phyloP scores from a whole-genome alignment of 2,888 invertebrate species.

The Ceraclea dissimilis region DNA sequence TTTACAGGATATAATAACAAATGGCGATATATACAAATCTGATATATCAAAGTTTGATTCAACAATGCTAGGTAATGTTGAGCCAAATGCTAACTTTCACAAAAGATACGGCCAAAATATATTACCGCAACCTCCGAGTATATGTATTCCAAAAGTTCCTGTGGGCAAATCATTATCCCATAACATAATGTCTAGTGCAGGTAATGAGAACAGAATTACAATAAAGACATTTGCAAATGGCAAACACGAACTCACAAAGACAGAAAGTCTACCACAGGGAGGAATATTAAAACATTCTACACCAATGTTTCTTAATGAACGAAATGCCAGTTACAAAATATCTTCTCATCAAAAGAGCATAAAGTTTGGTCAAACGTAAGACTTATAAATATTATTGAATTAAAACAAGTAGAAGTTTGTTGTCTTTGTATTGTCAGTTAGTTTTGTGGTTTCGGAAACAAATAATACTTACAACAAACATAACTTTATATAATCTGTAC shows the following conservation, averaged over 20 bases:
- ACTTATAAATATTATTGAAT: conserved; percentile 11
- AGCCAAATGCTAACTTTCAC: conserved; percentile 43
- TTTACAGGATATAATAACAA: conserved; percentile 15
- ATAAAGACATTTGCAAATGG: conserved; percentile 25
- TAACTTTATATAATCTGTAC: background rate
- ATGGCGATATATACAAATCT: conserved; percentile 11
- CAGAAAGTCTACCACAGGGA: conserved; percentile 34
- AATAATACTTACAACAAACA: background rate
- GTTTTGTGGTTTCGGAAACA: background rate
- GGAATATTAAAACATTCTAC: conserved; percentile 46
- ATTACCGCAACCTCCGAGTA: conserved; percentile 42
- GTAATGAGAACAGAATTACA: conserved; percentile 11
- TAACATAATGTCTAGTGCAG: conserved; percentile 20
- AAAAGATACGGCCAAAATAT: conserved; percentile 46
- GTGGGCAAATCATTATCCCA: conserved; percentile 22
- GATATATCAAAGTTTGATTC: conserved; percentile 25
- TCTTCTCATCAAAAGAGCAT: conserved; percentile 39
- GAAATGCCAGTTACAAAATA: conserved; percentile 19
- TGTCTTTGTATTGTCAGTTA: background rate
- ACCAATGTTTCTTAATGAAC: conserved; percentile 24
- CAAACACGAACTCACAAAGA: conserved; percentile 28
- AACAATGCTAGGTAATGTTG: conserved; percentile 34
- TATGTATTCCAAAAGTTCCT: conserved; percentile 44
- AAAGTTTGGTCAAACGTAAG: conserved; percentile 43
- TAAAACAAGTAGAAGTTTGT: background rate